Evolutionary conservation across 2,888 invertebrate genomes (phyloP), one percentile per base, ranked within the genome.

Genomic region (Parthenolecanium corni): DNA sequence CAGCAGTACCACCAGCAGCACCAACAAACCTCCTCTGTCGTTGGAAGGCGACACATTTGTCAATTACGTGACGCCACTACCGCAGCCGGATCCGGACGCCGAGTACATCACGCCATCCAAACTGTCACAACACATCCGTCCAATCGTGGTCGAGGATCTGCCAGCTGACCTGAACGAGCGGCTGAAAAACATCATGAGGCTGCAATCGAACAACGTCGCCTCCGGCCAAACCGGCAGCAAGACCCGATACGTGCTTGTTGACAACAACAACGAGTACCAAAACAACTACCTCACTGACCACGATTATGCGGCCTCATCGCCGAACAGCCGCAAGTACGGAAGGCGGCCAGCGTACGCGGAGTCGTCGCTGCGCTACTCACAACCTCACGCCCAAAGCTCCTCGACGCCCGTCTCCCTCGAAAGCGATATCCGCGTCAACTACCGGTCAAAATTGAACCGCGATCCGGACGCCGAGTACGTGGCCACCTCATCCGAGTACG

Each of bases 381-480:
- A n/a, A n/a, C n/a, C n/a, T n/a, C 31, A 31, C 9, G 31, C 31
- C 18, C 52, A 11, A 36, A 16, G n/a, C 3, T 21, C 21, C 2
- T 49, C 61, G 11, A 51, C 49, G n/a, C 61, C 64, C 20, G 31
- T 56, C 23, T 62, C 66, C 12, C 25, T 65, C 12, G 36, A 46
- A 25, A 54, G 54, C 54, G 88, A 86, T 69, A 83, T 83, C 0
- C 72, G 81, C 9, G 82, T 88, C 0, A 88, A 89, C 74, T 84
- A 83, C 69, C 72, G 82, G 52, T 85, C 85, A 0, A 75, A 79
- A 1, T 74, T 84, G 58, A 36, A 49, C 21, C 2, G 2, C 0
- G 83, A 88, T 71, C 83, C 83, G 0, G 80, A 85, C 67, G 82
- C 83, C 69, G 85, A 85, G 70, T 78, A 75, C 66, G 24, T 61